Evolutionary conservation across 2,888 invertebrate species (phyloP), one percentile per base, ranked within the genome.

Genomic region (Aromia moschata): DNA sequence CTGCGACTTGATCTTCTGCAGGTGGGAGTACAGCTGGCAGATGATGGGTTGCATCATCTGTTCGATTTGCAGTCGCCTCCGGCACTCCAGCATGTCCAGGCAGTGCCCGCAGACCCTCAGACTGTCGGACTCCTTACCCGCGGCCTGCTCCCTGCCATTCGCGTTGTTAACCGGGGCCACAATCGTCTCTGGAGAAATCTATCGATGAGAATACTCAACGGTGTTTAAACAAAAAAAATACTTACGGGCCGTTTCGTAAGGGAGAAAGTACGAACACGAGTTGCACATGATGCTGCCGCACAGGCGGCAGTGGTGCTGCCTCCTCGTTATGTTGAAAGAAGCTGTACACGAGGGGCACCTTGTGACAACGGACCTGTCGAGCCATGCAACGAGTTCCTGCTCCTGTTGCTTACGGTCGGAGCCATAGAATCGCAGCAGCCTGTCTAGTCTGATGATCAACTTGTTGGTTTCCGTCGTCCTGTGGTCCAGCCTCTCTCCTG

Each of bases 381-480:
- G 83, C 99, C 99, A 99, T 25, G 92, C 90, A 2, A 98, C 98
- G 56, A 88, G 85, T 74, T 86, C 85, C 74, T 88, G 87, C 76
- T 89, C 89, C 78, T 88, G 85, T 74, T 89, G 88, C 82, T 91
- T 92, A 65, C 91, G 84, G 74, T 88, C 88, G 49, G 86, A 83
- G 10, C 88, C 86, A 65, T 82, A 80, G 2, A 96, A 93, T 69
- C 89, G 87, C 30, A 98, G 84, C 58, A 99, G 83, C 78, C 96
- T 94, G 80, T 97, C 96, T 69, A 99, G 83, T 68, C 98, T 86
- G 76, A 98, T 96, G 46, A 98, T 86, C 55, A 98, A 82, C 80
- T 96, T 97, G 79, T 99, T 99, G 1, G 97, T 98, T 82, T 98
- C 96, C 7, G 93, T 90, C 0, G 96, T 93, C 77, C 92, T 93